phyloP scores from a whole-genome alignment of 2,888 invertebrate genomes.

The Drosophila macrospina region DNA sequence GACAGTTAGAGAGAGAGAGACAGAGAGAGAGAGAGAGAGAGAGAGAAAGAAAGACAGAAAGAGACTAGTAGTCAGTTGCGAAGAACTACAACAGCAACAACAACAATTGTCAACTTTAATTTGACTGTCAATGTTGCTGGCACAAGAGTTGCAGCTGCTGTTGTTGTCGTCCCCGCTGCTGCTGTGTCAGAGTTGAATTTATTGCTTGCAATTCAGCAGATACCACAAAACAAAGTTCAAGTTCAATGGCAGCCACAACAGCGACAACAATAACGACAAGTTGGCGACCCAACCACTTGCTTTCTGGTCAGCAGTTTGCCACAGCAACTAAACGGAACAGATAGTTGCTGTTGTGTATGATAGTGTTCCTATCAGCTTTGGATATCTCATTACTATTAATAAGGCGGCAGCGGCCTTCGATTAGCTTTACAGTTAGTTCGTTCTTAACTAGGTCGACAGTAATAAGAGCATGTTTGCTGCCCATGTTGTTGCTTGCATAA shows the following conservation, averaged over 20 bases:
- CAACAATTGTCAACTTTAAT: slow-evolving; percentile 68
- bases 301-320: slow-evolving; percentile 25
- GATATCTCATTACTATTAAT: slow-evolving; percentile 40
- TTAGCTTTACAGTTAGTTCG: slow-evolving; percentile 39
- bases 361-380: slow-evolving; percentile 41
- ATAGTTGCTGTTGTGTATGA: slow-evolving; percentile 15
- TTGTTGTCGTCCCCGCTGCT: slow-evolving; percentile 1
- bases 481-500: slow-evolving; percentile 60
- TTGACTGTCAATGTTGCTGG: slow-evolving; percentile 60
- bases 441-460: slow-evolving; percentile 49
- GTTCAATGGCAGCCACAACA: slow-evolving; percentile 75
- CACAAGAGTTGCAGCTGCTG: slow-evolving; percentile 23
- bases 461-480: slow-evolving; percentile 10
- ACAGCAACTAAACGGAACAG: slow-evolving; percentile 14
- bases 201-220: slow-evolving; percentile 63
- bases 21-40: background rate
- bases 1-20: slow-evolving; percentile 8
- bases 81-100: slow-evolving; percentile 27
- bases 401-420: slow-evolving; percentile 46
- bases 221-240: slow-evolving; percentile 68
- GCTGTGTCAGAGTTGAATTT: slow-evolving; percentile 55
- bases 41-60: background rate
- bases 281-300: slow-evolving; percentile 1
- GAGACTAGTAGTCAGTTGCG: slow-evolving; percentile 17
- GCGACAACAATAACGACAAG: slow-evolving; percentile 23